These are phyloP conservation scores for Thalassophryne amazonica DNA, from an alignment of 2,797 vertebrate genomes.

Conservation along the genomic window DNA sequence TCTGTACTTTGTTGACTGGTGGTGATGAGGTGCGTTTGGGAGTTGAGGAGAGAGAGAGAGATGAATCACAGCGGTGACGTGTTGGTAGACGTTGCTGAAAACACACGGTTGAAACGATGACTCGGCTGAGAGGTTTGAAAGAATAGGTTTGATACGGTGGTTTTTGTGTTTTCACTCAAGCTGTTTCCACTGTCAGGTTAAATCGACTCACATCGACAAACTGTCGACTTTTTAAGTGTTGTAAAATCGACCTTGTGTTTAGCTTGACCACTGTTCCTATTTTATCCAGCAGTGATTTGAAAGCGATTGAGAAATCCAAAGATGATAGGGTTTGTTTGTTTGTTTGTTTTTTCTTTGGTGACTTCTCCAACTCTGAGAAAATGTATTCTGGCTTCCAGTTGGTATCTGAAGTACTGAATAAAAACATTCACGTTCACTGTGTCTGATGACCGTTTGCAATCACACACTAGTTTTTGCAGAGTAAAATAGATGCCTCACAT, in stretches of 20 bases:
- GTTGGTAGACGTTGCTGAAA: constrained; percentile 37
- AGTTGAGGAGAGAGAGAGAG: constrained; percentile 45
- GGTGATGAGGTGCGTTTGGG: constrained; percentile 62
- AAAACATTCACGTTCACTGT: too few relatives aligned
- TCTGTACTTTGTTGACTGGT: constrained; percentile 59
- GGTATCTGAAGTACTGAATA: too few relatives aligned
- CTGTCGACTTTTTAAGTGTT: constrained; percentile 10
- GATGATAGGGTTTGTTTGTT: constrained; percentile 10
- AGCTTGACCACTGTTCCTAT: constrained; percentile 1
- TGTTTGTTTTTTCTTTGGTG: too few relatives aligned
- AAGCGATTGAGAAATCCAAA: constrained; percentile 14
- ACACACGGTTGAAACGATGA: constrained; percentile 44
- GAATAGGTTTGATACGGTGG: constrained; percentile 35
- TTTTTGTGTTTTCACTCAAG: constrained; percentile 17
- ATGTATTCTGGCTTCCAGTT: too few relatives aligned
- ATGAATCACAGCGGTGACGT: constrained; percentile 60
- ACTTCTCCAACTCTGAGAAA: too few relatives aligned
- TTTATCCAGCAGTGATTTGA: constrained; percentile 9
- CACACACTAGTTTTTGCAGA: too few relatives aligned
- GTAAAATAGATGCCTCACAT: too few relatives aligned
- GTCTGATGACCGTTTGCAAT: too few relatives aligned
- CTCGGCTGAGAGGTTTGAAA: constrained; percentile 42
- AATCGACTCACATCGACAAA: constrained; percentile 20
- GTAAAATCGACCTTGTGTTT: neutral
- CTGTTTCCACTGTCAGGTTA: constrained; percentile 26